phyloP scores from a whole-genome alignment of 2,113 vertebrate species.

The Bombycilla garrulus region DNA sequence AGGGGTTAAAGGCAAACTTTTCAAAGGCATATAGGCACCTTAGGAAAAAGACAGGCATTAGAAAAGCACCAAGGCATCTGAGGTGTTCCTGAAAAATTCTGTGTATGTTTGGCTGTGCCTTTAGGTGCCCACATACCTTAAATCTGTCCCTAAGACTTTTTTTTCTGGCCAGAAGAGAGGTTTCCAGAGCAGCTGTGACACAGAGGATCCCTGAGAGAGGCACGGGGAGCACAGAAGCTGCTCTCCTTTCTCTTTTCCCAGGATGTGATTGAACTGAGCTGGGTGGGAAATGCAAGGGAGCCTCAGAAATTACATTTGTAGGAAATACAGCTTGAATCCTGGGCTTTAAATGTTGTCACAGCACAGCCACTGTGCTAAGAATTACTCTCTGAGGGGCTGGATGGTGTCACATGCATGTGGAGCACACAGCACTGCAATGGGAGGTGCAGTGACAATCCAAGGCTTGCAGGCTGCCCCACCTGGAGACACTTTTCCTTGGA shows the following conservation, averaged over 20 bases:
- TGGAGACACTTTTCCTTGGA: background rate
- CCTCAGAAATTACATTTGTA: background rate
- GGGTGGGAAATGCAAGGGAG: background rate
- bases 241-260: background rate
- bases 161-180: background rate
- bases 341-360: background rate
- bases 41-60: background rate
- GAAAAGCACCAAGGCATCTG: background rate
- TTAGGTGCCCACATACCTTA: background rate
- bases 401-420: background rate
- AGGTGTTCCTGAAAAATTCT: background rate
- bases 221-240: rapidly evolving
- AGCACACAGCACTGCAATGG: background rate
- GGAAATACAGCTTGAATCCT: background rate
- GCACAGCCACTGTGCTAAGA: background rate
- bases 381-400: background rate
- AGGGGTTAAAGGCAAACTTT: conserved; percentile 28
- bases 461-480: rapidly evolving
- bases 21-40: background rate
- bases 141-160: background rate
- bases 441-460: background rate
- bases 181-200: background rate
- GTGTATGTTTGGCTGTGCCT: background rate
- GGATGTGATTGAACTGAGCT: background rate
- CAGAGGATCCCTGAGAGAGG: background rate